Evolutionary conservation across 2,113 vertebrate species (phyloP), one percentile per base, ranked within the genome.

Genomic region (Crotalus viridis): DNA sequence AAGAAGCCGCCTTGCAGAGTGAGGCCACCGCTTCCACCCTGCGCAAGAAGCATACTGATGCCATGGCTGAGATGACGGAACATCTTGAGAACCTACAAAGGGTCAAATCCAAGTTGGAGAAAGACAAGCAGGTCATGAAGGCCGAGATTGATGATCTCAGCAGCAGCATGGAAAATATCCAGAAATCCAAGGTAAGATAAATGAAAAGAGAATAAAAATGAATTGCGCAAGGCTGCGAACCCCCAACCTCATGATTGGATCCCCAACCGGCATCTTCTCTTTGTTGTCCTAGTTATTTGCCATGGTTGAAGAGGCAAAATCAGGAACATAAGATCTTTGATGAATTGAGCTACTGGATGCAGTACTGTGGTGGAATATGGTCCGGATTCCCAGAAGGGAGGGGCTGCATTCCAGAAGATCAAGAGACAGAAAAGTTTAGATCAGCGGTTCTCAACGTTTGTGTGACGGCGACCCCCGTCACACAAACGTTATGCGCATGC

Each of bases 51-150:
- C 97, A 96, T 87, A 94, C 28, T 0, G 97, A 96, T n/a, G 92
- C 96, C 22, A 89, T 93, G 94, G 97, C 97, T 0, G 97, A 98
- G 94, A 93, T 95, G 93, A 97, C 96, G 0, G 97, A 98, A 94
- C 98, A 98, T 0, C 12, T 94, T 10, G 98, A 98, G 95, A 97
- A 97, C 93, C 94, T 97, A 28, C 97, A 96, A 94, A 95, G 98
- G 88, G 95, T 96, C 46, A 96, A 96, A 90, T 95, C 94, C 26
- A 98, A 98, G 93, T 95, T 98, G 95, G 97, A 98, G 95, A 98
- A 95, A 87, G 97, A 98, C 96, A 97, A 98, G 93, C 94, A 97
- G 94, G 94, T 97, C 94, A 97, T 91, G 93, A 98, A 98, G 94
- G 96, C 96, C 0, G 96, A 98, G 97, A 98, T 95, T 0, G 96